phyloP scores from a whole-genome alignment of 2,888 invertebrate genomes.

The Allacma fusca region DNA sequence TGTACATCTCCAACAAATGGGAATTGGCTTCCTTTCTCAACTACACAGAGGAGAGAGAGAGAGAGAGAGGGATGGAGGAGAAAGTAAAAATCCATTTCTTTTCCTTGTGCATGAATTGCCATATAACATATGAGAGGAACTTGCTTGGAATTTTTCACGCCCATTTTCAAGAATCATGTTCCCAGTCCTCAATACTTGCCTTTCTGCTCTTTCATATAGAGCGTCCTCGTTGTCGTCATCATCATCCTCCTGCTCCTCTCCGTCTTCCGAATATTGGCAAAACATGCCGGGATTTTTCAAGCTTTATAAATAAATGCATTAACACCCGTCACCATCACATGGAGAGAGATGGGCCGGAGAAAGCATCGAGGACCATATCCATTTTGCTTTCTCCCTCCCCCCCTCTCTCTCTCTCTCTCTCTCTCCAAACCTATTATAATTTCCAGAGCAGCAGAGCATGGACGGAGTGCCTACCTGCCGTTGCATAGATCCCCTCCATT shows the following conservation, averaged over 20 bases:
- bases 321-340: not conserved
- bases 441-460: no score
- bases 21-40: no score
- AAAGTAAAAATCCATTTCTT: conserved; percentile 20
- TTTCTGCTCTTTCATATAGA: conserved; percentile 1
- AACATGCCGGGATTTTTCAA: not conserved
- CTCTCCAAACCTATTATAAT: no score
- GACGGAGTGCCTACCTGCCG: no score
- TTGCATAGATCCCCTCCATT: no score
- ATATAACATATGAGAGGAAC: not conserved
- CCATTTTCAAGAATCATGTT: conserved; percentile 20
- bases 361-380: no score
- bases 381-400: no score
- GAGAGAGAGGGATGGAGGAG: not conserved
- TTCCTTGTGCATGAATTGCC: not conserved
- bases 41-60: no score
- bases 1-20: no score
- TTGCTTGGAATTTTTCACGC: conserved; percentile 13
- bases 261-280: not conserved
- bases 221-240: no score
- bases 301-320: conserved; percentile 18
- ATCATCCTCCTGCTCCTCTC: not conserved
- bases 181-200: not conserved
- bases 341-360: no score
- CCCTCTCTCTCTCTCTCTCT: no score